Percentiles rank a stretch among this genome's conserved stretches.
Evolutionary conservation across 2,113 vertebrate species (phyloP).

Genomic region (Odobenus rosmarus): DNA sequence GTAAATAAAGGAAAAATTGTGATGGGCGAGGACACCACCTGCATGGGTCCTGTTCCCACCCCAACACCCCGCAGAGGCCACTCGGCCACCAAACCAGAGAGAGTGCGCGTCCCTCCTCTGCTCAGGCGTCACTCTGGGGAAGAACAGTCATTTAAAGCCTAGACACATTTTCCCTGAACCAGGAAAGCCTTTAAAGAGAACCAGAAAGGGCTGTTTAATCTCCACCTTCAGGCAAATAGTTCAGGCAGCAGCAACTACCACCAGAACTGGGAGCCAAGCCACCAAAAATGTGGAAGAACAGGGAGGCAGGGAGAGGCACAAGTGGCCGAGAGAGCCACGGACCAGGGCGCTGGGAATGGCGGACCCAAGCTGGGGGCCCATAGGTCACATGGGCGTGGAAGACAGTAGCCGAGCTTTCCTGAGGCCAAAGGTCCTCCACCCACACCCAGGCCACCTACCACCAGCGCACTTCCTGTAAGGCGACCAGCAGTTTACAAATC

Average conservation of each 20-base stretch:
- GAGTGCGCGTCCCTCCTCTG: fast-evolving
- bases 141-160: not conserved
- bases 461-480: slow-evolving; percentile 18
- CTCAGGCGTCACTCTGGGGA: not conserved
- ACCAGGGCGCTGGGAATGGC: not conserved
- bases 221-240: slow-evolving; percentile 43
- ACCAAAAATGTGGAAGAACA: slow-evolving; percentile 40
- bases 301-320: not conserved
- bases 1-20: slow-evolving; percentile 20
- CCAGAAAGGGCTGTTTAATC: slow-evolving; percentile 53
- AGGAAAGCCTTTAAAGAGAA: slow-evolving; percentile 29
- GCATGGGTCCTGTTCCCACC: not conserved
- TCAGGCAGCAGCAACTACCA: not conserved
- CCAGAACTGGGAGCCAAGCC: not conserved
- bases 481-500: not conserved
- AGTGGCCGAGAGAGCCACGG: not conserved
- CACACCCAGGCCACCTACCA: not conserved
- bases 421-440: slow-evolving; percentile 49
- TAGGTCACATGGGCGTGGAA: not conserved
- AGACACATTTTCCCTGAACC: not conserved
- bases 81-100: not conserved
- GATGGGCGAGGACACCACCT: not conserved
- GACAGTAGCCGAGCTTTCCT: not conserved
- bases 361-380: not conserved
- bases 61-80: not conserved